Percentiles rank a stretch among this genome's conserved stretches.
Conservation (phyloP, 2,113 vertebrate species). For the Chelonoidis abingdonii region DNA sequence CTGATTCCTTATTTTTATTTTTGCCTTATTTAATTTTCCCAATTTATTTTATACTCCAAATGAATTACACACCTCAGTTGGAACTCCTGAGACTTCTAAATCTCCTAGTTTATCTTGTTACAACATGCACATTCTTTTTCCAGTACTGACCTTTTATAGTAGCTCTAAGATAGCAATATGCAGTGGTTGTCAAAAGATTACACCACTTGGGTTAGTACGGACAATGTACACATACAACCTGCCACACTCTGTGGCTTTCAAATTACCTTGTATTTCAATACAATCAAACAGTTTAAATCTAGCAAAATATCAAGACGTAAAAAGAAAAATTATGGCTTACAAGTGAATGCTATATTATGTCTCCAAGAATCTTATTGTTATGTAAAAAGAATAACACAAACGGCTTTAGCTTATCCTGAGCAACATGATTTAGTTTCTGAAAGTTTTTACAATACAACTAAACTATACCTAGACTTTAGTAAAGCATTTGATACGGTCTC, state of each 20-base stretch:
- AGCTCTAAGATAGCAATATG: background rate
- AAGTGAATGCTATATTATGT: background rate
- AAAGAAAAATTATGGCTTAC: background rate
- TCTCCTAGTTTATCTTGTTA: background rate
- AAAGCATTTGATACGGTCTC: no score
- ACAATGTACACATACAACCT: background rate
- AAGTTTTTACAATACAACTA: slow-evolving; percentile 29
- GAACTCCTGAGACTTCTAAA: background rate
- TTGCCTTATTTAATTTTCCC: no score
- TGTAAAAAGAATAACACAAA: background rate
- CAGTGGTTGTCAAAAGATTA: slow-evolving; percentile 3
- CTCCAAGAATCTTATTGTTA: background rate
- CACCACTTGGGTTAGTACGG: background rate
- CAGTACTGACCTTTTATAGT: background rate
- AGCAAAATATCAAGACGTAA: background rate
- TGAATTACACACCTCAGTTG: background rate
- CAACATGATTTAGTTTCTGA: slow-evolving; percentile 6
- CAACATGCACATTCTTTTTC: background rate
- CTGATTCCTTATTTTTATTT: background rate
- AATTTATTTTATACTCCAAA: background rate
- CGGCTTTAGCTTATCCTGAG: background rate
- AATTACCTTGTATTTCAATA: slow-evolving; percentile 15
- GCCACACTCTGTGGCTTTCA: slow-evolving; percentile 6
- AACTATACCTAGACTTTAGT: no score
- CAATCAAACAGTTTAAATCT: background rate